Percentiles rank a stretch among this genome's conserved stretches.
These are phyloP conservation scores for Drosophila nr. fundita DNA, from an alignment of 2,888 invertebrate genomes.

Conservation along the genomic window DNA sequence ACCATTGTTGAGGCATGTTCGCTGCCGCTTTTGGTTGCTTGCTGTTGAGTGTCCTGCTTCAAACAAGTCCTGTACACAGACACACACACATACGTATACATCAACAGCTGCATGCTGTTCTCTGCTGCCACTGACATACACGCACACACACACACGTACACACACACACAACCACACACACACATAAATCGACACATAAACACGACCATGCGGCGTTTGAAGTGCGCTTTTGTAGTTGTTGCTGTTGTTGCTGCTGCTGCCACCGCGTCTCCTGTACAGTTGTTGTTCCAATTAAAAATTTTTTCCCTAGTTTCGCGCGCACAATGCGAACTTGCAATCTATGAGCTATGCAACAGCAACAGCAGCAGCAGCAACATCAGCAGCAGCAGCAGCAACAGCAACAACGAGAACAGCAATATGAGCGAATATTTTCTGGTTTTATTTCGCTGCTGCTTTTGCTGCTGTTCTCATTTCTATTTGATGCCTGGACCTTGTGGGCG, in stretches of 20 bases:
- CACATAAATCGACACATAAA: conserved; percentile 37
- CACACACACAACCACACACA: conserved; percentile 12
- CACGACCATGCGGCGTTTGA: conserved; percentile 64
- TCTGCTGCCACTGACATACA: conserved; percentile 28
- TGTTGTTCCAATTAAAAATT: conserved; percentile 82
- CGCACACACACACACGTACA: conserved; percentile 32
- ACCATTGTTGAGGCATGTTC: conserved; percentile 3
- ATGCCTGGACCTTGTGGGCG: conserved; percentile 75
- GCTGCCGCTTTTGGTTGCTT: conserved; percentile 34
- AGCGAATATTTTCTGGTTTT: conserved; percentile 67
- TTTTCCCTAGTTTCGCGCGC: conserved; percentile 82
- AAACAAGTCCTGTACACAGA: conserved; percentile 66
- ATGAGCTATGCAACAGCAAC: conserved; percentile 57
- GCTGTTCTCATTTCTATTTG: conserved; percentile 67
- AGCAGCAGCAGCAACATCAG: conserved; percentile 27
- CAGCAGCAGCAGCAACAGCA: conserved; percentile 32
- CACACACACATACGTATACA: conserved; percentile 29
- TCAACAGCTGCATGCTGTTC: conserved; percentile 63
- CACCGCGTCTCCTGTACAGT: conserved; percentile 74
- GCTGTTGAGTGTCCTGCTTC: conserved; percentile 49
- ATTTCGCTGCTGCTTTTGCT: conserved; percentile 50
- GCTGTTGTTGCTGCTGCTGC: conserved; percentile 39
- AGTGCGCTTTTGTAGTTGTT: conserved; percentile 64
- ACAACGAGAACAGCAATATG: not conserved
- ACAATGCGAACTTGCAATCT: conserved; percentile 78